phyloP scores from a whole-genome alignment of 2,888 invertebrate species.

The Odontocerum albicorne region DNA sequence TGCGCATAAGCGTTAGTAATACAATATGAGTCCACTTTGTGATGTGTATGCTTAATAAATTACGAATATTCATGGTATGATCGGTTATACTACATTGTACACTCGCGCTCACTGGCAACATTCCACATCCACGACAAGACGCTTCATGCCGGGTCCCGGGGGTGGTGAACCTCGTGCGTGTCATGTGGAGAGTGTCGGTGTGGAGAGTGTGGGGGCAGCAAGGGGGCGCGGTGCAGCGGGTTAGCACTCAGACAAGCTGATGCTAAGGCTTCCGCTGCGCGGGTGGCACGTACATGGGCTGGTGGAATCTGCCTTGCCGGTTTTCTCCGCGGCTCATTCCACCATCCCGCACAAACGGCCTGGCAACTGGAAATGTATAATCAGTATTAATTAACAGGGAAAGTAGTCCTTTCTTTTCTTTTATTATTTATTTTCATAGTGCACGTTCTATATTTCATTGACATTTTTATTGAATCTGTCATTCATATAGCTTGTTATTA shows the following conservation, averaged over 20 bases:
- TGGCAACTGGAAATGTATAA: constrained; percentile 26
- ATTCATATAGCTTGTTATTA: no score
- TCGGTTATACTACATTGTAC: neutral
- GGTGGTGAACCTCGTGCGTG: neutral
- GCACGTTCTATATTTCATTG: no score
- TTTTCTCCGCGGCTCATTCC: constrained; percentile 22
- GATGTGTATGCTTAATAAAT: constrained; percentile 4
- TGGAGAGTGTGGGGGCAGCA: constrained; percentile 12
- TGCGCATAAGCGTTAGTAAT: constrained; percentile 20
- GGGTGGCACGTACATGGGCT: constrained; percentile 35
- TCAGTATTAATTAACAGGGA: no score
- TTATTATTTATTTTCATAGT: no score
- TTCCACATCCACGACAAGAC: neutral
- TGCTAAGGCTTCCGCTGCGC: constrained; percentile 36
- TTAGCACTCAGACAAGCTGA: constrained; percentile 33
- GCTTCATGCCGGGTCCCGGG: neutral
- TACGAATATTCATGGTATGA: neutral
- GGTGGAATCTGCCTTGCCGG: constrained; percentile 33
- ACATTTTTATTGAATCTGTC: no score
- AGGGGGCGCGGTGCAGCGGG: constrained; percentile 6
- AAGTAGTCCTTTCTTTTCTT: no score
- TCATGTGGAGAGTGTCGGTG: neutral
- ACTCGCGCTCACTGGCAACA: constrained; percentile 5
- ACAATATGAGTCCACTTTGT: constrained; percentile 14
- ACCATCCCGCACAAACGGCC: constrained; percentile 21